These are phyloP conservation scores for Anthonomus grandis DNA, from an alignment of 1,140 invertebrate genomes.

Conservation along the genomic window DNA sequence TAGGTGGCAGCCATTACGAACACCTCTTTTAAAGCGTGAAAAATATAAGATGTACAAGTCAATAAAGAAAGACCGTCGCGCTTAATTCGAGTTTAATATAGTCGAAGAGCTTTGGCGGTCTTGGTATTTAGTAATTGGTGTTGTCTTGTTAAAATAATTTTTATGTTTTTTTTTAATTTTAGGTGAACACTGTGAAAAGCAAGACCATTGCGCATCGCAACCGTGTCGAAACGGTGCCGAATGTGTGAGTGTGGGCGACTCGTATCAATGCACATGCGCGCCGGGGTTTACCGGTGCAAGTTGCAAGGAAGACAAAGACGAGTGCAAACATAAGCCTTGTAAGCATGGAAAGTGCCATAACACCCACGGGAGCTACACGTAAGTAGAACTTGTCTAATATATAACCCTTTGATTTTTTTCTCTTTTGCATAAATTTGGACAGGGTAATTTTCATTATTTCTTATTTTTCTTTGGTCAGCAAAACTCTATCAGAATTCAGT, in stretches of 20 bases:
- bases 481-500: too few relatives aligned
- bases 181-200: slow-evolving; percentile 83
- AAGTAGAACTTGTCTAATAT: too few relatives aligned
- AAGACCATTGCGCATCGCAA: slow-evolving; percentile 84
- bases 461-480: too few relatives aligned
- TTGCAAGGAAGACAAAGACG: slow-evolving; percentile 86
- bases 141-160: too few relatives aligned
- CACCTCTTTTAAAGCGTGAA: slow-evolving; percentile 2
- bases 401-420: too few relatives aligned
- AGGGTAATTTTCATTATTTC: too few relatives aligned
- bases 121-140: background rate
- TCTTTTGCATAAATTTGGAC: too few relatives aligned
- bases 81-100: background rate
- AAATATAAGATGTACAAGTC: background rate
- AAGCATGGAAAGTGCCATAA: slow-evolving; percentile 76
- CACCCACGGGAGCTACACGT: slow-evolving; percentile 87
- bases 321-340: slow-evolving; percentile 77
- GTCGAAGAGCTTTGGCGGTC: background rate
- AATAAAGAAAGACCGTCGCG: slow-evolving; percentile 2
- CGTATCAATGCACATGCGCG: slow-evolving; percentile 81
- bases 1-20: slow-evolving; percentile 16
- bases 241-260: slow-evolving; percentile 69
- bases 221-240: slow-evolving; percentile 84
- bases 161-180: slow-evolving; percentile 49
- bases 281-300: slow-evolving; percentile 80